These are phyloP conservation scores for Remorina albescens DNA, from an alignment of 2,797 vertebrate genomes.

Conservation along the genomic window DNA sequence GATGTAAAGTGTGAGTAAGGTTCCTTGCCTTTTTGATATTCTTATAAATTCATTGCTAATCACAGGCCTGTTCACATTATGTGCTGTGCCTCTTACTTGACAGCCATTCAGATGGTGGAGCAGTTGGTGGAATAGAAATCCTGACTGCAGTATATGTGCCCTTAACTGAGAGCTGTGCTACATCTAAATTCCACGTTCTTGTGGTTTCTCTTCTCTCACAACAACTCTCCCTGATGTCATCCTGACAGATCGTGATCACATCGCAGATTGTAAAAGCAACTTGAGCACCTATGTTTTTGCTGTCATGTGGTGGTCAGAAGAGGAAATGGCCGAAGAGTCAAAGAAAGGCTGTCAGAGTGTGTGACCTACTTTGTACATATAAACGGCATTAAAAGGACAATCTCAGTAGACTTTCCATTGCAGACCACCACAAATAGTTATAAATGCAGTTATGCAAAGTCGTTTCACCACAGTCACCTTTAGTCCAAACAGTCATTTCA, in stretches of 20 bases:
- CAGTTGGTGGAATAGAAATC: conserved; percentile 7
- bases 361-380: neutral
- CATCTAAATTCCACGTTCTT: neutral
- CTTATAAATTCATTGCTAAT: conserved; percentile 15
- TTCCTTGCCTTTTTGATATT: conserved; percentile 3
- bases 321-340: conserved; percentile 52
- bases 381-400: neutral
- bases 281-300: conserved; percentile 19
- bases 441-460: conserved; percentile 30
- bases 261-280: conserved; percentile 35
- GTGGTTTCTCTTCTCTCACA: conserved; percentile 18
- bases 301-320: conserved; percentile 38
- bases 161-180: neutral
- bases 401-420: neutral
- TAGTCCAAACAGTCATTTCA: conserved; percentile 48
- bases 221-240: conserved; percentile 20
- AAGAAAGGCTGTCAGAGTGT: conserved; percentile 28
- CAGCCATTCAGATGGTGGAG: neutral
- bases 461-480: conserved; percentile 29
- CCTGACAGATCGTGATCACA: conserved; percentile 41
- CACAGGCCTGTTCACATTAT: conserved; percentile 12
- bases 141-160: neutral
- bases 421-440: conserved; percentile 4
- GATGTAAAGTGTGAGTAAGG: conserved; percentile 22
- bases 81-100: conserved; percentile 14